Conservation (phyloP, 1,140 invertebrate species). For the Nylanderia fulva region DNA sequence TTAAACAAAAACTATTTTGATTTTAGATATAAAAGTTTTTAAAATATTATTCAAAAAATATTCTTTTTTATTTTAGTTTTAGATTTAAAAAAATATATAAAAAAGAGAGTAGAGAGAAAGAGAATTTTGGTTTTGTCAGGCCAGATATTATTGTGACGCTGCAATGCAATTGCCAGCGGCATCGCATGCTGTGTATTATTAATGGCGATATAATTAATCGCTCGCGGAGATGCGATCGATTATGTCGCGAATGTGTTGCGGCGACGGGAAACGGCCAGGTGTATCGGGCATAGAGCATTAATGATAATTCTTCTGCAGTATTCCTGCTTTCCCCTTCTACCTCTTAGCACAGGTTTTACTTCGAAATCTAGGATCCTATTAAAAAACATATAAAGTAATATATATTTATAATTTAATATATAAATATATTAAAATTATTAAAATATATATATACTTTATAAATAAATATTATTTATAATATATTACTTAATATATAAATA, state of each 20-base stretch:
- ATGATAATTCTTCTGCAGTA: constrained; percentile 15
- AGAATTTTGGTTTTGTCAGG: neutral
- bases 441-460: too few relatives aligned
- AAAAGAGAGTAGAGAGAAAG: too few relatives aligned
- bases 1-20: neutral
- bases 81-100: too few relatives aligned
- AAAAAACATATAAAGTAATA: neutral
- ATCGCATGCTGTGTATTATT: neutral
- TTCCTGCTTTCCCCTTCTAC: neutral
- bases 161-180: neutral
- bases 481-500: too few relatives aligned
- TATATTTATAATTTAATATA: too few relatives aligned
- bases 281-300: constrained; percentile 26
- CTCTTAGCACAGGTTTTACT: neutral
- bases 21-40: neutral
- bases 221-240: constrained; percentile 28
- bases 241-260: constrained; percentile 17
- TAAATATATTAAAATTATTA: too few relatives aligned
- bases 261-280: neutral
- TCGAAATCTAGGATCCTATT: neutral
- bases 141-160: neutral
- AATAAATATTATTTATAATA: too few relatives aligned
- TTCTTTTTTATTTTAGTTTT: too few relatives aligned
- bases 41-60: too few relatives aligned
- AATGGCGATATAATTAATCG: constrained; percentile 35